Conservation (phyloP, 1,140 invertebrate species). For the Bombyx mandarina region DNA sequence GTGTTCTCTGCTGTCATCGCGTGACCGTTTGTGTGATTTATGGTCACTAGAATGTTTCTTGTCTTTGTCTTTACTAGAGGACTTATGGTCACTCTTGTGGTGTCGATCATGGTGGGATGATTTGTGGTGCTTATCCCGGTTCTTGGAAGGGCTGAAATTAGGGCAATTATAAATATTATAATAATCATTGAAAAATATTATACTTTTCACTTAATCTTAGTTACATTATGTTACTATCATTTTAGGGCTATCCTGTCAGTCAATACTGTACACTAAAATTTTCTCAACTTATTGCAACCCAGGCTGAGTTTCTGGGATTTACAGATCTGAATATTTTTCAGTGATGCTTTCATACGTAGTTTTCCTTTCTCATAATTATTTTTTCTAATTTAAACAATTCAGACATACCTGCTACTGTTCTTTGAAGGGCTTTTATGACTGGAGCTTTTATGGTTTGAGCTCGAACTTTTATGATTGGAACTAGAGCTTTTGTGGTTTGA, state of each 20-base stretch:
- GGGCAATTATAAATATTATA: too few relatives aligned
- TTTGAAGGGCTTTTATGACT: constrained; percentile 62
- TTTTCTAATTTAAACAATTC: not conserved
- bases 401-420: constrained; percentile 44
- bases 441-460: constrained; percentile 39
- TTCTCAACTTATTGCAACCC: too few relatives aligned
- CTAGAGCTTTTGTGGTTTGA: constrained; percentile 25
- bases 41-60: constrained; percentile 58
- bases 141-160: constrained; percentile 60
- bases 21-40: constrained; percentile 75
- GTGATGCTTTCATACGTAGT: too few relatives aligned
- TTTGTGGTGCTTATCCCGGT: constrained; percentile 61
- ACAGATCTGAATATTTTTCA: too few relatives aligned
- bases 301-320: too few relatives aligned
- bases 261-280: too few relatives aligned
- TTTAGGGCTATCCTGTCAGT: too few relatives aligned
- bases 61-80: constrained; percentile 55
- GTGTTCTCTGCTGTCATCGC: constrained; percentile 80
- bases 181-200: too few relatives aligned
- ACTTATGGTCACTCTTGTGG: constrained; percentile 31
- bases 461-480: constrained; percentile 29
- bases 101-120: constrained; percentile 37
- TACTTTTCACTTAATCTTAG: too few relatives aligned
- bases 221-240: too few relatives aligned
- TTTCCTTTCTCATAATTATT: too few relatives aligned